A percentile compares a stretch with the other conserved stretches of the same genome.
These are phyloP conservation scores for Pipistrellus pipistrellus DNA, from an alignment of 2,797 vertebrate species.

Conservation along the genomic window DNA sequence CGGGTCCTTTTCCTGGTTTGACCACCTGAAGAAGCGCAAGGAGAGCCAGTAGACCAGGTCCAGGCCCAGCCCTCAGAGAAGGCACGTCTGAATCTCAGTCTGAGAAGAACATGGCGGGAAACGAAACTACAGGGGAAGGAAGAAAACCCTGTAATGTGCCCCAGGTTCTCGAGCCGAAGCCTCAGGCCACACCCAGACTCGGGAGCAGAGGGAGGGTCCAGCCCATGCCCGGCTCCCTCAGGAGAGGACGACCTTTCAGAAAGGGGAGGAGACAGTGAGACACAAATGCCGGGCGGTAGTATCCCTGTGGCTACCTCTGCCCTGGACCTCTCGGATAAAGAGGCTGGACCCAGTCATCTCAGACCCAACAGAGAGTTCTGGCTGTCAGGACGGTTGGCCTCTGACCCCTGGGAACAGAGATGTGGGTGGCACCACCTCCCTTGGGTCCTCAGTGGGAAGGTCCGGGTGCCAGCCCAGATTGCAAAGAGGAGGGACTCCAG, in stretches of 20 bases:
- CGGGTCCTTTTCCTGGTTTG: background rate
- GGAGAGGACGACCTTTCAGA: no score
- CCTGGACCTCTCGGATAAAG: background rate
- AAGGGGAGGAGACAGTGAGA: background rate
- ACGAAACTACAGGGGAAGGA: background rate
- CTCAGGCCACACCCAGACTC: background rate
- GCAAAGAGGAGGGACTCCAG: background rate
- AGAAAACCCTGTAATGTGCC: background rate
- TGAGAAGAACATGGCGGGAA: background rate
- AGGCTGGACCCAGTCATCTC: background rate
- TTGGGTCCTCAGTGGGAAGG: background rate
- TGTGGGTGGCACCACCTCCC: background rate
- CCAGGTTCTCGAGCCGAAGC: no score
- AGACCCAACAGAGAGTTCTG: background rate
- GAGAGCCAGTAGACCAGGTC: background rate
- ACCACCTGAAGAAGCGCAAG: background rate
- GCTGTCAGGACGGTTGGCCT: background rate
- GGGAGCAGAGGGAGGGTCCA: accelerated
- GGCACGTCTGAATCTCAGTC: background rate
- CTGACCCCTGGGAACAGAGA: background rate
- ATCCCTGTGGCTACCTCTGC: background rate
- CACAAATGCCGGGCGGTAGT: background rate
- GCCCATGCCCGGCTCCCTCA: no score
- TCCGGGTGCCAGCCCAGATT: background rate
- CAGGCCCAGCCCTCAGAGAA: background rate